Percentiles rank a stretch among this genome's conserved stretches.
These are phyloP conservation scores for Tetragonisca angustula DNA, from an alignment of 2,888 invertebrate species.

Conservation along the genomic window DNA sequence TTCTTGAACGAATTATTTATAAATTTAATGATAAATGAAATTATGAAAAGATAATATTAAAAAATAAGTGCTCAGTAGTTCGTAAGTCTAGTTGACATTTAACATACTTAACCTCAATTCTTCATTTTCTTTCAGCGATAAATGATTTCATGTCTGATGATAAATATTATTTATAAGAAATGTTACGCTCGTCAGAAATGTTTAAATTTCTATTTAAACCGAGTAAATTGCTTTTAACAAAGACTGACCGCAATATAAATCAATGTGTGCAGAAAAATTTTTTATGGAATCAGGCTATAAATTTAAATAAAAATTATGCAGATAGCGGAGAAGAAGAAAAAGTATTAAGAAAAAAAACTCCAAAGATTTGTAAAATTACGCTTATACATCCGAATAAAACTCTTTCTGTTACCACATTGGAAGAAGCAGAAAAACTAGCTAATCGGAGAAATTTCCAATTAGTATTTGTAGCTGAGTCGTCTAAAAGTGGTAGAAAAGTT, in stretches of 20 bases:
- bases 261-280: background rate
- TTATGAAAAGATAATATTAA: background rate
- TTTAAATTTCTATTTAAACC: background rate
- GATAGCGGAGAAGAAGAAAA: rapidly evolving
- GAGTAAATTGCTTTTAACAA: background rate
- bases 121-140: background rate
- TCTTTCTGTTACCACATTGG: conserved; percentile 87
- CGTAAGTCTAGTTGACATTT: background rate
- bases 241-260: background rate
- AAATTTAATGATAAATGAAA: too few species aligned
- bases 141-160: background rate
- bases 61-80: background rate
- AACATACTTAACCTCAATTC: background rate
- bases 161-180: background rate
- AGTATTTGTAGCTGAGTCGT: conserved; percentile 86
- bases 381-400: conserved; percentile 87
- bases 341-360: conserved; percentile 70
- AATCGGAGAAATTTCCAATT: conserved; percentile 89
- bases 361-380: conserved; percentile 85
- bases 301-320: rapidly evolving
- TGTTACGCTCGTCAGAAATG: background rate
- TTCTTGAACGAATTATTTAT: too few species aligned
- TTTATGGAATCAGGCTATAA: background rate
- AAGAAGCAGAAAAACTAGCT: conserved; percentile 89
- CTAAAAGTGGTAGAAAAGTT: conserved; percentile 88